Conservation (phyloP, 2,113 vertebrate genomes). For the Chaetodon trifascialis region DNA sequence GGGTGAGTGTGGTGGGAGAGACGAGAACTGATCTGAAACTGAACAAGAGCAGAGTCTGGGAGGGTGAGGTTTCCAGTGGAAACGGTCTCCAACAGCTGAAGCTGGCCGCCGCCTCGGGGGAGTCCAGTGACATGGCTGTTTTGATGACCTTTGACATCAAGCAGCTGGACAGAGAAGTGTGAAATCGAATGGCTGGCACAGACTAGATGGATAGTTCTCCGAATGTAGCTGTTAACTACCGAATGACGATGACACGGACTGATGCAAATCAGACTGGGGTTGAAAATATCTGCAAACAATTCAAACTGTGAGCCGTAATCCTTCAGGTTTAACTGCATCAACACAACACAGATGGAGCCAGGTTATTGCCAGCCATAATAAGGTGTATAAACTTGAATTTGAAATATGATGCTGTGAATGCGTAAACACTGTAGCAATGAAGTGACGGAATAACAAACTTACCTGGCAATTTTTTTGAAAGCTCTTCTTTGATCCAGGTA, state of each 20-base stretch:
- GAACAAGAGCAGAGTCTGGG: conserved; percentile 84
- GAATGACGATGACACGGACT: neutral
- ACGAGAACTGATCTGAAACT: conserved; percentile 76
- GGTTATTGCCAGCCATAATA: neutral
- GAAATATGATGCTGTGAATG: conserved; percentile 11
- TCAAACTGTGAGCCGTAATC: conserved; percentile 38
- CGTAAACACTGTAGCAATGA: conserved; percentile 18
- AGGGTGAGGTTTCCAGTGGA: conserved; percentile 81
- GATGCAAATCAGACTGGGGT: conserved; percentile 1
- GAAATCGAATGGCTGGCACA: neutral
- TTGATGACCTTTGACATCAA: conserved; percentile 84
- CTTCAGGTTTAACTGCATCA: conserved; percentile 42
- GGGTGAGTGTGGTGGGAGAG: conserved; percentile 79
- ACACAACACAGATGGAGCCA: neutral
- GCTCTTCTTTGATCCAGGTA: conserved; percentile 33
- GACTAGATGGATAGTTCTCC: neutral
- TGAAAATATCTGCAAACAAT: conserved; percentile 14
- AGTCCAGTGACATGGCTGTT: conserved; percentile 81
- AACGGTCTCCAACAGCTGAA: conserved; percentile 67
- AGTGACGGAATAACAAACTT: neutral
- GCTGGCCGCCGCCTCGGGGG: conserved; percentile 73
- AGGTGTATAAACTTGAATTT: neutral
- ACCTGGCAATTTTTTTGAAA: conserved; percentile 13
- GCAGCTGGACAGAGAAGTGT: conserved; percentile 56
- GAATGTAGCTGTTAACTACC: conserved; percentile 9